A percentile compares a stretch with the other conserved stretches of the same genome.
Evolutionary conservation across 2,888 invertebrate species (phyloP).

Genomic region (Drosophila kokeensis): DNA sequence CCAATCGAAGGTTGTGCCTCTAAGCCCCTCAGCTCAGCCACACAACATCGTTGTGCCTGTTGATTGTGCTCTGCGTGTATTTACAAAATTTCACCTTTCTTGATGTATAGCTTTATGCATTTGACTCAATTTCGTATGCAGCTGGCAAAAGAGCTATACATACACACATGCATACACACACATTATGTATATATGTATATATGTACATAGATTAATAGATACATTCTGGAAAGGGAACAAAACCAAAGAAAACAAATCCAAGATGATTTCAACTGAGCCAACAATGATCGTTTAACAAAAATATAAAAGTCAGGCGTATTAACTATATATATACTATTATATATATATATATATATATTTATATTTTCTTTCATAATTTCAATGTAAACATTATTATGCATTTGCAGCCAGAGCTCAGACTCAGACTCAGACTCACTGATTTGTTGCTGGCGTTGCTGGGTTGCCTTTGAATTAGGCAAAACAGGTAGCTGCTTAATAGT

Average conservation of each 20-base stretch:
- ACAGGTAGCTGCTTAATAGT: conserved; percentile 52
- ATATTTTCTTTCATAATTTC: not conserved
- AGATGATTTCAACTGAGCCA: not conserved
- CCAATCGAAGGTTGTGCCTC: conserved; percentile 45
- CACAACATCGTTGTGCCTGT: conserved; percentile 6
- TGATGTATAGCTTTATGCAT: conserved; percentile 35
- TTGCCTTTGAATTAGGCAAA: conserved; percentile 51
- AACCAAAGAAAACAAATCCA: not conserved
- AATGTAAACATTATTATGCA: not conserved
- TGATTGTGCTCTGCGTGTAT: conserved; percentile 4
- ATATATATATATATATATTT: too few relatives aligned
- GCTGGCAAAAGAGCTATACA: conserved; percentile 4
- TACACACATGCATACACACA: not conserved
- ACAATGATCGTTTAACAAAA: not conserved
- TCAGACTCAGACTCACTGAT: conserved; percentile 2
- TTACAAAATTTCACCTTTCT: conserved; percentile 41
- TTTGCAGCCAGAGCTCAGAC: conserved; percentile 11
- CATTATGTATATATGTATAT: not conserved
- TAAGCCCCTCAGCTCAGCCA: not conserved
- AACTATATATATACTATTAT: not conserved
- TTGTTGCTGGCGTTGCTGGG: conserved; percentile 12
- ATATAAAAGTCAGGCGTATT: not conserved
- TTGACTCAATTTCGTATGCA: conserved; percentile 33
- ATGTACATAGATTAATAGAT: not conserved
- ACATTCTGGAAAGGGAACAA: not conserved